These are phyloP conservation scores for Lophotis ruficrista DNA, from an alignment of 2,113 vertebrate genomes.

Conservation along the genomic window DNA sequence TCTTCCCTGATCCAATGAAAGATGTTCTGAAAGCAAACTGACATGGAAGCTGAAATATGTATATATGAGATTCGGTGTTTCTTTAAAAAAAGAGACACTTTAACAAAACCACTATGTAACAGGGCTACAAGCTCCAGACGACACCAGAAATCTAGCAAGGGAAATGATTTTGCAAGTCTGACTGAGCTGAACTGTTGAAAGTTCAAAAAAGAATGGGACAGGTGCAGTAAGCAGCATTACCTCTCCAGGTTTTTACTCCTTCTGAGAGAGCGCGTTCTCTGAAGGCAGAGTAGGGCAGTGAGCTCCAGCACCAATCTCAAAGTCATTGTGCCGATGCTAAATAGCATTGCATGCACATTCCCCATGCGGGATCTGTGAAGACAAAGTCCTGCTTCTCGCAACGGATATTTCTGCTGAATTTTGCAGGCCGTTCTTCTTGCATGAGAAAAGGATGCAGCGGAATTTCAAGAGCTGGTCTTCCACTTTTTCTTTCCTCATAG, in stretches of 20 bases:
- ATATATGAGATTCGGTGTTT: neutral
- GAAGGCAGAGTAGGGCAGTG: neutral
- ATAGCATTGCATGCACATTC: neutral
- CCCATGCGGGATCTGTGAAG: neutral
- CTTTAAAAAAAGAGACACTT: neutral
- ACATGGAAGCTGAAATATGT: neutral
- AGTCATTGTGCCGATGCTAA: rapidly evolving
- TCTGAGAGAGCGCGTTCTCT: neutral
- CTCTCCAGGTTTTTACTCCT: neutral
- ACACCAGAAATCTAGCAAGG: neutral
- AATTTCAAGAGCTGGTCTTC: neutral
- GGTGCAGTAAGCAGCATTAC: neutral
- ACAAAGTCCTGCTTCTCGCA: neutral
- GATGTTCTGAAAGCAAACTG: neutral
- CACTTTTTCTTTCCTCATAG: neutral
- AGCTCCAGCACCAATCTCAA: neutral
- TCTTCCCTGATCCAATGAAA: neutral
- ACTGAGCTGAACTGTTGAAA: neutral
- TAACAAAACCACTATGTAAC: neutral
- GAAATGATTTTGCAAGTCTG: neutral
- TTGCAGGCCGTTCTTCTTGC: neutral
- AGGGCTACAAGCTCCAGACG: neutral
- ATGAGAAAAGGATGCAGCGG: neutral
- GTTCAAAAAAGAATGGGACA: neutral
- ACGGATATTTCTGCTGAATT: neutral